Conservation (phyloP, 2,797 vertebrate species). For the Clarias pachynema region DNA sequence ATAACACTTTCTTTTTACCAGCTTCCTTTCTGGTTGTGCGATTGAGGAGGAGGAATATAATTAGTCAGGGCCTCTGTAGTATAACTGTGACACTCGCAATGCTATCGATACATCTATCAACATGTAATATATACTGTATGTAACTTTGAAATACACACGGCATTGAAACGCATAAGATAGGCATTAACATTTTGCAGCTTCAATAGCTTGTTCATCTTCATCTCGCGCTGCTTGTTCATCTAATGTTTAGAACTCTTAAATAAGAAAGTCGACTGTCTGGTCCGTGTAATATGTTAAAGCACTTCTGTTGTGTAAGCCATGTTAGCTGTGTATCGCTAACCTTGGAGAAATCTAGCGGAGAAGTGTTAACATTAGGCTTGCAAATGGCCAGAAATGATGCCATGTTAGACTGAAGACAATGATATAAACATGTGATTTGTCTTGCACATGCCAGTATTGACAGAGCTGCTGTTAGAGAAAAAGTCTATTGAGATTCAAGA, state of each 20-base stretch:
- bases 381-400: background rate
- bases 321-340: background rate
- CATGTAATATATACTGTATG: background rate
- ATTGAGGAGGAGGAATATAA: too few species aligned
- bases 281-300: background rate
- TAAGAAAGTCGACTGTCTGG: background rate
- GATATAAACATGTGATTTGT: background rate
- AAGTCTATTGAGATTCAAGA: background rate
- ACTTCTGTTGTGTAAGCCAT: background rate
- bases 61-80: background rate
- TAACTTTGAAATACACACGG: background rate
- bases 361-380: background rate
- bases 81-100: background rate
- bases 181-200: background rate
- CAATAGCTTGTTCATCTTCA: too few species aligned
- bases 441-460: too few species aligned
- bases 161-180: background rate
- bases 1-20: background rate
- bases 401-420: too few species aligned
- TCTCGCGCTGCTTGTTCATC: background rate
- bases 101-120: background rate
- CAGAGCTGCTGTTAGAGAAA: background rate
- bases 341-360: background rate
- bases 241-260: background rate
- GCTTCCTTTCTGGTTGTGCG: too few species aligned